Evolutionary conservation across 2,797 vertebrate genomes (phyloP), one percentile per base, ranked within the genome.

Genomic region (Chromobotia macracanthus): DNA sequence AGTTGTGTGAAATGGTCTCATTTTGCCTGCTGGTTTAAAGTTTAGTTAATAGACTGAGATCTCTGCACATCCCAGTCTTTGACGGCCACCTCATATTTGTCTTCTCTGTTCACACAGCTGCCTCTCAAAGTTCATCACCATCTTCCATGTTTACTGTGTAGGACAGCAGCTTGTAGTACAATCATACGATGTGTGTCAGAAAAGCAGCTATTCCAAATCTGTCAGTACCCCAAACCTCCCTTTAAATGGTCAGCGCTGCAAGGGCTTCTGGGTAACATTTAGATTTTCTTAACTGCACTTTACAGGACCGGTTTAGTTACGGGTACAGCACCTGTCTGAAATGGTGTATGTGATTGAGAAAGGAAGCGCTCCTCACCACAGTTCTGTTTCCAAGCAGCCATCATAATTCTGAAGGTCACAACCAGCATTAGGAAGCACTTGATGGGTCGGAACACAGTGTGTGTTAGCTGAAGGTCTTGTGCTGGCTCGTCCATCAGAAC

Each of bases 271-370:
- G 55, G 66, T 79, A 64, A 64, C 72, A 28, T 83, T 73, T 51
- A 89, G 86, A 86, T 88, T 86, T 85, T 87, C 85, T 81, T 69
- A 84, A 83, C 90, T 91, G 91, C 91, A 93, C 92, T 92, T 92
- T 92, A 93, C 85, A 87, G 84, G 80, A 83, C 84, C 75, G 76
- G 70, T 74, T 56, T 76, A 51, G 63, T 80, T 86, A 87, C 80
- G 67, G 82, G 86, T 89, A 90, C 85, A 84, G 23, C 12, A 61
- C 83, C 55, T 63, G 84, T 84, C 82, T 66, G 82, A 79, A 85
- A 78, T 38, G 77, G 56, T 60, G 74, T 28, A 71, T 68, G 73
- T 63, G 68, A 35, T 25, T 63, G 74, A 12, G 65, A 46, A 51
- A 18, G 50, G 13, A 15, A 55, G 6, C n/a, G n/a, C 5, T 23